phyloP scores from a whole-genome alignment of 2,888 invertebrate genomes.

The Allolobophora icterica region DNA sequence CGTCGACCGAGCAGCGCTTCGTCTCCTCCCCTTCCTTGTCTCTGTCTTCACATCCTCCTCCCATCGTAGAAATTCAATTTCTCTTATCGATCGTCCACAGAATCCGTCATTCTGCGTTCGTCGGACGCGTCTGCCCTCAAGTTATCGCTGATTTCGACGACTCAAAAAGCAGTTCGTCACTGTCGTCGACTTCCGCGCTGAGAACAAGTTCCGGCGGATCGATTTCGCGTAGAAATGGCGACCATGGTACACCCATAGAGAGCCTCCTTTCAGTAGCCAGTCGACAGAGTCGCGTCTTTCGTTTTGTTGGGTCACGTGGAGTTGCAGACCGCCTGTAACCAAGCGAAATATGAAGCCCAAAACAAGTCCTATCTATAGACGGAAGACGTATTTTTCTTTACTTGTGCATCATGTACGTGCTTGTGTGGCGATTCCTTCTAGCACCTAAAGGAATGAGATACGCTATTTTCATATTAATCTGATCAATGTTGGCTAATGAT shows the following conservation, averaged over 20 bases:
- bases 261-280: neutral
- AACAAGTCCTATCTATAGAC: neutral
- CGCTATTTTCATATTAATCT: neutral
- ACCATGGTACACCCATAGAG: neutral
- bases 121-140: neutral
- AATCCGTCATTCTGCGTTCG: neutral
- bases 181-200: neutral
- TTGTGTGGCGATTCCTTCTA: neutral
- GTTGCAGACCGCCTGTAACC: neutral
- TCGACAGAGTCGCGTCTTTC: neutral
- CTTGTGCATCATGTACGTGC: neutral
- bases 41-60: neutral
- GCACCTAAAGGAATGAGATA: neutral
- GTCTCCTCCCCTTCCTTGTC: neutral
- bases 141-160: neutral
- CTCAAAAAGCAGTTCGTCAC: neutral
- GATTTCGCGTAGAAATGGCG: neutral
- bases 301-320: neutral
- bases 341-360: neutral
- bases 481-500: neutral
- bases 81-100: conserved; percentile 5
- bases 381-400: neutral
- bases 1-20: neutral
- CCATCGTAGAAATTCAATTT: neutral
- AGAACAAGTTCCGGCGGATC: neutral